A percentile compares a stretch with the other conserved stretches of the same genome.
phyloP scores from a whole-genome alignment of 1,140 invertebrate genomes.

The Neodiprion lecontei region DNA sequence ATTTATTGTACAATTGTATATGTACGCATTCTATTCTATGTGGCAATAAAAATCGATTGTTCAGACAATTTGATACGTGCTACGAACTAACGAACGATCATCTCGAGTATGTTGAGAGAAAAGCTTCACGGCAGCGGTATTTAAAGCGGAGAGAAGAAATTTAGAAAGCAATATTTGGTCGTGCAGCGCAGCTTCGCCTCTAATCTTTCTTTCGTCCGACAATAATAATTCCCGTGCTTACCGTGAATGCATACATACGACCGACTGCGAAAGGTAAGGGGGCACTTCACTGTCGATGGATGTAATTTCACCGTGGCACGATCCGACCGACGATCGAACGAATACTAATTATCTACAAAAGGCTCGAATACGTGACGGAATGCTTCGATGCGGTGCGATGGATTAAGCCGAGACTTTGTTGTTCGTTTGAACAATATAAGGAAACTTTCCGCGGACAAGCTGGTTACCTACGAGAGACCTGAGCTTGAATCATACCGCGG shows the following conservation, averaged over 20 bases:
- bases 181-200: neutral
- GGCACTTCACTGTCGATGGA: neutral
- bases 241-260: neutral
- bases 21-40: too few relatives aligned
- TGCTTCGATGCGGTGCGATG: neutral
- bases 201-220: neutral
- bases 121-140: too few relatives aligned
- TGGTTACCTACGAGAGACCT: too few relatives aligned
- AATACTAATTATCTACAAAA: constrained; percentile 6
- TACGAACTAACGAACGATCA: too few relatives aligned
- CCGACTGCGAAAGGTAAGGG: neutral
- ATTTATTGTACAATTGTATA: too few relatives aligned
- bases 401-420: neutral
- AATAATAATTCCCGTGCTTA: neutral
- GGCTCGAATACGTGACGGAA: neutral
- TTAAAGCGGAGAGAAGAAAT: neutral
- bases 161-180: neutral
- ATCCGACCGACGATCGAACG: neutral
- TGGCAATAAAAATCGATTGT: too few relatives aligned
- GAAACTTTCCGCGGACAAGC: neutral
- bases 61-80: too few relatives aligned
- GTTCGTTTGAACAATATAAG: neutral
- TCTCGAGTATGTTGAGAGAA: too few relatives aligned
- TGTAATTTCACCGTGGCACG: constrained; percentile 1
- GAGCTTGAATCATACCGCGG: too few relatives aligned